Evolutionary conservation across 2,888 invertebrate species (phyloP), one percentile per base, ranked within the genome.

Genomic region (Dynastes grantii): DNA sequence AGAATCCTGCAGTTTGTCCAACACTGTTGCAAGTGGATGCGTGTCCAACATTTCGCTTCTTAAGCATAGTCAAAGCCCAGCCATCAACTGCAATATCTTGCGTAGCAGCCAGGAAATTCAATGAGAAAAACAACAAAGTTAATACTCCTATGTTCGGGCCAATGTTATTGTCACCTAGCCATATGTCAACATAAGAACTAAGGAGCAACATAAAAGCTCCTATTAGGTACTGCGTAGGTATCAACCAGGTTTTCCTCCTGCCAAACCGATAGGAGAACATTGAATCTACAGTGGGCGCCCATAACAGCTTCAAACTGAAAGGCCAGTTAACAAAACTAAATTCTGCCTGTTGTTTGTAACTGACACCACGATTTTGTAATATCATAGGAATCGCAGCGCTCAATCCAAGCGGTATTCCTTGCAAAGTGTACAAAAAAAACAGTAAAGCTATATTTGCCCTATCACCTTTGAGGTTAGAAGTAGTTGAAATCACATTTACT

Each of bases 1-100:
- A 98, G 88, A 96, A 98, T 0, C 99, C 99, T 53, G 98, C 96
- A 0, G 98, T 99, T 90, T 99, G 99, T 2, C 99, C 99, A 0
- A 99, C 97, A 84, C 97, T 96, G 87, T 99, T 99, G 87, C 99
- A 99, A 0, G 99, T 99, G 1, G 99, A 99, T 0, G 99, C 99
- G 90, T 99, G 98, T 1, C 97, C 98, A 3, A 99, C 98, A 90
- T 99, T 99, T 84, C 94, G 91, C 93, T 97, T 95, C 86, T 97
- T 96, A 1, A 99, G 90, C 98, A 99, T 99, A 0, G 99, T 99
- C 11, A 99, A 90, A 0, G 99, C 99, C 99, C 99, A 99, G 29
- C 99, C 99, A 90, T 99, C 99, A 0, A 99, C 99, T 16, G 98
- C 99, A 85, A 99, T 98, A 88, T 99, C 99, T 90, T 99, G 99